Conservation (phyloP, 2,888 invertebrate species). For the Ormyrus labotus region DNA sequence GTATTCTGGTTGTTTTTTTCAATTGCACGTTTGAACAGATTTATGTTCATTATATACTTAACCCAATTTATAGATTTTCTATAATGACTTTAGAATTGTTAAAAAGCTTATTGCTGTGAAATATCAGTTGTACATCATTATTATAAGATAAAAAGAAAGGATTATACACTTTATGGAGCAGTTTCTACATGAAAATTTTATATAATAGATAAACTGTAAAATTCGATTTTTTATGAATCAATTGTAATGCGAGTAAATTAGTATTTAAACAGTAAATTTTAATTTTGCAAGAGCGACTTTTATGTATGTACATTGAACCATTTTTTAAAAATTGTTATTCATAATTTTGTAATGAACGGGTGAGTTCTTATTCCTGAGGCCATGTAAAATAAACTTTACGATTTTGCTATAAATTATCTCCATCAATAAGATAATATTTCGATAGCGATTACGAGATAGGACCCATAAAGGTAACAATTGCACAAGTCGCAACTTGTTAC, state of each 20-base stretch:
- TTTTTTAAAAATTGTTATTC: slow-evolving; percentile 22
- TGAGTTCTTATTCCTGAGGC: slow-evolving; percentile 17
- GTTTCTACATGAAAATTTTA: background rate
- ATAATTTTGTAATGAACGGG: slow-evolving; percentile 34
- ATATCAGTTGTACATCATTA: too few species aligned
- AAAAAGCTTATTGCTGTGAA: too few species aligned
- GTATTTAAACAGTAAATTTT: background rate
- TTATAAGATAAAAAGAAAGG: too few species aligned
- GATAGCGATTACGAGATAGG: slow-evolving; percentile 37
- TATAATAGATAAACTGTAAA: slow-evolving; percentile 21
- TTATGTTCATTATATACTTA: too few species aligned
- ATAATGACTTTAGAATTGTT: too few species aligned
- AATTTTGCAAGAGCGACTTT: slow-evolving; percentile 33
- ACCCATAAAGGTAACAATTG: slow-evolving; percentile 46
- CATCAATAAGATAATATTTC: slow-evolving; percentile 41
- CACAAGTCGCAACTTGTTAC: slow-evolving; percentile 41
- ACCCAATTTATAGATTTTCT: too few species aligned
- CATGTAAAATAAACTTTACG: slow-evolving; percentile 30
- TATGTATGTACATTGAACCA: slow-evolving; percentile 1
- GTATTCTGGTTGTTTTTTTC: too few species aligned
- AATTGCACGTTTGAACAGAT: too few species aligned
- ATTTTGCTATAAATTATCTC: slow-evolving; percentile 45
- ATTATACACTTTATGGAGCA: background rate
- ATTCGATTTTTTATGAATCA: background rate
- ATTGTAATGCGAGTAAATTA: background rate